phyloP scores from a whole-genome alignment of 2,888 invertebrate species.

The Sinopyrophorus schimmeli region DNA sequence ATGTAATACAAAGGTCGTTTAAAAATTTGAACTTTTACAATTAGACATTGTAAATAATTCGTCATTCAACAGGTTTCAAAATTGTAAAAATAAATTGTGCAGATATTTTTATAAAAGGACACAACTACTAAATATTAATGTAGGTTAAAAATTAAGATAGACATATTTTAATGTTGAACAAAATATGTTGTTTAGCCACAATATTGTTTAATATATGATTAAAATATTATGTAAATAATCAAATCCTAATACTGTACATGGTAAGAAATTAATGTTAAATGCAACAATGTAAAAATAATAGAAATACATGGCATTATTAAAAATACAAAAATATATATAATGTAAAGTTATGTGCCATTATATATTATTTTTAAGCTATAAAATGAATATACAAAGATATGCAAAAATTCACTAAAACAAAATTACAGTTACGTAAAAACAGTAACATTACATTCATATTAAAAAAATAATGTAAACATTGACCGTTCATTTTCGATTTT shows the following conservation, averaged over 20 bases:
- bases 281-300: slow-evolving; percentile 2
- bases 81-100: no score
- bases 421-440: slow-evolving; percentile 20
- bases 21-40: no score
- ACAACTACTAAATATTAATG: no score
- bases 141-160: no score
- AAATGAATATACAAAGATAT: slow-evolving; percentile 7
- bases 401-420: not conserved
- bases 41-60: no score
- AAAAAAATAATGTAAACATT: slow-evolving; percentile 25
- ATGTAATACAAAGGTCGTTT: not conserved
- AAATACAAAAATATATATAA: slow-evolving; percentile 12
- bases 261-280: not conserved
- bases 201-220: no score
- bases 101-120: no score
- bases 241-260: slow-evolving; percentile 13
- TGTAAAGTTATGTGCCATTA: slow-evolving; percentile 8
- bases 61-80: no score
- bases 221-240: no score
- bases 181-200: no score
- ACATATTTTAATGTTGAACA: no score
- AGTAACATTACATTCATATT: slow-evolving; percentile 21
- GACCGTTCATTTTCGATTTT: slow-evolving; percentile 22
- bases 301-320: slow-evolving; percentile 7
- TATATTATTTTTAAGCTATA: slow-evolving; percentile 11